Evolutionary conservation across 2,113 vertebrate species (phyloP), one percentile per base, ranked within the genome.

Genomic region (Ailurus styani): DNA sequence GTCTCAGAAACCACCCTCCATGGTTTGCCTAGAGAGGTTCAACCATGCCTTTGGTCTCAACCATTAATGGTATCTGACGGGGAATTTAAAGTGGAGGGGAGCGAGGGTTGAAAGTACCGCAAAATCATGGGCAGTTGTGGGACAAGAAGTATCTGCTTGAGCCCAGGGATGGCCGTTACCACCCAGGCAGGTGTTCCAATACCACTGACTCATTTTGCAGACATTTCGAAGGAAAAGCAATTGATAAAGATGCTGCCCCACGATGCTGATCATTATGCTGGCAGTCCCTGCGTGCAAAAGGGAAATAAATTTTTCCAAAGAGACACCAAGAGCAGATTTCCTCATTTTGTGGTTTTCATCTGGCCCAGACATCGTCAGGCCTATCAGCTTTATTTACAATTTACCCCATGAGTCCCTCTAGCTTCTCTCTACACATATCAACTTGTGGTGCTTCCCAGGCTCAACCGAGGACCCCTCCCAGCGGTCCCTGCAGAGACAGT

Each of bases 381-480:
- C 11, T 6, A 18, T 42, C 42, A 7, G 57, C 31, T 70, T 25
- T 12, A 40, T 18, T 50, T 5, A 23, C 50, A 92, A 45, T 12
- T 21, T 2, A 37, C 66, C 34, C 84, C 15, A 2, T 0, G 10
- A 4, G 25, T 62, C 60, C 75, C 60, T 73, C 60, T 50, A 42
- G 29, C 64, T 55, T 54, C 62, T 14, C 47, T 34, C 25, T 4
- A 31, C 17, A 23, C 45, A 8, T 3, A 3, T 5, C 2, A 5
- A 2, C 0, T 8, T 5, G 6, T 3, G 0, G 34, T 37, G 52
- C 15, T 31, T 3, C 62, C 27, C 37, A 25, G 8, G 25, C 78
- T 25, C 31, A 31, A 6, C 13, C 0, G 7, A 20, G 55, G 13
- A 6, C 21, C 37, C 64, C 20, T 6, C 25, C 17, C 6, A 20